Evolutionary conservation across 64 coral and sea anemone genomes (phyloP).

Genomic region (Pocillopora verrucosa): DNA sequence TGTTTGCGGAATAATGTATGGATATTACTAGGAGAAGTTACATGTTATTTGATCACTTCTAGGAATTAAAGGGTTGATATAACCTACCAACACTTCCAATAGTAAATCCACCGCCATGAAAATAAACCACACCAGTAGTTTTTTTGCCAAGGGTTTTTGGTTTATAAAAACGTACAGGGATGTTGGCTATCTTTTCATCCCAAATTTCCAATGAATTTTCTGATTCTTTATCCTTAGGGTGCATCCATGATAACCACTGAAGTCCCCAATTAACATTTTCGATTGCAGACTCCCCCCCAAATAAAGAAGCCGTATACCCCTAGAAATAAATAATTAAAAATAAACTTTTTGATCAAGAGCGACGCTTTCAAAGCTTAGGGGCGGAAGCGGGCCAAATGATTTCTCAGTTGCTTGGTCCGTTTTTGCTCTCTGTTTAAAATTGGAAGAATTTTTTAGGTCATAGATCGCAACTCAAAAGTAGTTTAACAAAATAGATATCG

Average conservation of each 20-base stretch:
- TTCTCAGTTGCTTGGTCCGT: too few relatives aligned
- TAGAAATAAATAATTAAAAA: not conserved
- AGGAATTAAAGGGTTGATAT: too few relatives aligned
- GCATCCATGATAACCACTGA: not conserved
- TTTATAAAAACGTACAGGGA: conserved; percentile 79
- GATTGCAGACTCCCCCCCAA: conserved; percentile 45
- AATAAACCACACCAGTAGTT: conserved; percentile 63
- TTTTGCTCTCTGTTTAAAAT: too few relatives aligned
- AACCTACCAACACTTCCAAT: conserved; percentile 76
- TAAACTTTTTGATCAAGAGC: not conserved
- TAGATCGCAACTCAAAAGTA: too few relatives aligned
- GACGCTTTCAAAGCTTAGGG: too few relatives aligned
- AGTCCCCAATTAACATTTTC: conserved; percentile 21
- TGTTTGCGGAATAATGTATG: too few relatives aligned
- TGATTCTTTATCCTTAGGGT: conserved; percentile 15
- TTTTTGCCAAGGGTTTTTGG: conserved; percentile 27
- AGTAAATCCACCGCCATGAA: conserved; percentile 84
- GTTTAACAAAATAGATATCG: too few relatives aligned
- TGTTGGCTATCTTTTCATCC: conserved; percentile 73
- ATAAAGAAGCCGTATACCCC: conserved; percentile 27
- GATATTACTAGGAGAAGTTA: too few relatives aligned
- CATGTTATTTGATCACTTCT: not conserved
- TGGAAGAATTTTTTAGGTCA: too few relatives aligned
- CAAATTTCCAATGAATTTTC: conserved; percentile 39
- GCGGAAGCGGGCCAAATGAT: too few relatives aligned